phyloP scores from a whole-genome alignment of 2,888 invertebrate species.

The Plemyria rubiginata region DNA sequence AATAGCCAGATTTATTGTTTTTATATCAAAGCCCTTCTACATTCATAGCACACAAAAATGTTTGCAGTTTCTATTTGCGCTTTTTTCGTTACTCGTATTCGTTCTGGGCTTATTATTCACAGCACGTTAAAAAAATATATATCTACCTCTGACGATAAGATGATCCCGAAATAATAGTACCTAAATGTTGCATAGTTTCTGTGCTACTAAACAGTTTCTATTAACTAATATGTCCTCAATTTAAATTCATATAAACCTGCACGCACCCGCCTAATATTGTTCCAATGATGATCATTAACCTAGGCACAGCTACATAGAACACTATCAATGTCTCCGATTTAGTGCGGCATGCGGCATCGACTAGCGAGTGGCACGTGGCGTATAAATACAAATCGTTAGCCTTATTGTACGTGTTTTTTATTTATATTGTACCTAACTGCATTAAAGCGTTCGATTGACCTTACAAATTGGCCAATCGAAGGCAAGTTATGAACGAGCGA shows the following conservation, averaged over 20 bases:
- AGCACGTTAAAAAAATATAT: too few species aligned
- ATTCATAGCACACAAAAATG: too few species aligned
- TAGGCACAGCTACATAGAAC: background rate
- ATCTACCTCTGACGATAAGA: too few species aligned
- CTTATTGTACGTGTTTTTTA: conserved; percentile 6
- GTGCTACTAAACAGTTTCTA: background rate
- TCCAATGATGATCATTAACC: background rate
- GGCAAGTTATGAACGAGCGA: conserved; percentile 29
- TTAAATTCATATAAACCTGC: background rate
- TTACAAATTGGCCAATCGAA: conserved; percentile 33
- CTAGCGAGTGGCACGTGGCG: background rate
- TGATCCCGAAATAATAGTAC: too few species aligned
- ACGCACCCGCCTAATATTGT: background rate
- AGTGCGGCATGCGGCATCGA: background rate
- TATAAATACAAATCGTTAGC: background rate
- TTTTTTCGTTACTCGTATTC: too few species aligned
- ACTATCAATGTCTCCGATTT: background rate
- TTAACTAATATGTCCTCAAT: conserved; percentile 6
- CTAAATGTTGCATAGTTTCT: background rate
- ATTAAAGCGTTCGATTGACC: conserved; percentile 26
- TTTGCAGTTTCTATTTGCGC: too few species aligned
- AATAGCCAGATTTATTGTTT: too few species aligned
- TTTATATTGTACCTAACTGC: background rate
- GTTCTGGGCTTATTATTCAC: too few species aligned
- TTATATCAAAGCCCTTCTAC: too few species aligned